Base-by-base conservation (phyloP, 2,113 vertebrate genomes). In the Galeopterus variegatus region DNA sequence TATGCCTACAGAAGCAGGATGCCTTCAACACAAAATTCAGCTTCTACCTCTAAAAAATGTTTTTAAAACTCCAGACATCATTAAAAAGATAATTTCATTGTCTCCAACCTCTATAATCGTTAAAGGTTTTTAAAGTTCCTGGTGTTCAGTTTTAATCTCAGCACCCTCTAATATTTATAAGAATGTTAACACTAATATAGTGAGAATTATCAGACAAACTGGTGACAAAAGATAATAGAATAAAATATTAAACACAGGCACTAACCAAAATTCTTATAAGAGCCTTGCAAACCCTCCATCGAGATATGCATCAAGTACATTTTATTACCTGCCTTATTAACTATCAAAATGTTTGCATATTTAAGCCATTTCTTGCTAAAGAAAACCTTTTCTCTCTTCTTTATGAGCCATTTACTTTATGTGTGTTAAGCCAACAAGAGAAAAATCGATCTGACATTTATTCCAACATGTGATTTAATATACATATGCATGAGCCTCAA, bases 341-440 rank as follows among this genome's bases (percentile, higher is more conserved):
- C 50, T 89, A 62, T 77, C 45, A 84, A 90, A 87, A 88, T 82
- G 79, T 97, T 97, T 92, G 45, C 69, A 58, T 90, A 73, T 77
- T 33, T 76, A 7, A 5, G 90, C 9, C 15, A 14, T 95, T 94
- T 64, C 45, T 64, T 0, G 10, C 48, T 76, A 91, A 88, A 69
- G 26, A 18, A 84, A 90, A 12, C 50, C 54, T 90, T 93, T 86
- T 67, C 67, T 89, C 84, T 96, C 5, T 62, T 90, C n/a, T 96
- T 94, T 79, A 64, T 36, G 83, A 80, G 62, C 75, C 33, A 90
- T 96, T 97, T 97, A 95, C 36, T 95, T 95, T 95, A 82, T 10
- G 11, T 60, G 52, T 79, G 52, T 80, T 77, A 83, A 12, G 19
- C 81, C 96, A 95, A 86, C 41, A 95, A 85, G 41, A 90, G 62